phyloP scores from a whole-genome alignment of 2,888 invertebrate genomes.

The Drosophila leonis region DNA sequence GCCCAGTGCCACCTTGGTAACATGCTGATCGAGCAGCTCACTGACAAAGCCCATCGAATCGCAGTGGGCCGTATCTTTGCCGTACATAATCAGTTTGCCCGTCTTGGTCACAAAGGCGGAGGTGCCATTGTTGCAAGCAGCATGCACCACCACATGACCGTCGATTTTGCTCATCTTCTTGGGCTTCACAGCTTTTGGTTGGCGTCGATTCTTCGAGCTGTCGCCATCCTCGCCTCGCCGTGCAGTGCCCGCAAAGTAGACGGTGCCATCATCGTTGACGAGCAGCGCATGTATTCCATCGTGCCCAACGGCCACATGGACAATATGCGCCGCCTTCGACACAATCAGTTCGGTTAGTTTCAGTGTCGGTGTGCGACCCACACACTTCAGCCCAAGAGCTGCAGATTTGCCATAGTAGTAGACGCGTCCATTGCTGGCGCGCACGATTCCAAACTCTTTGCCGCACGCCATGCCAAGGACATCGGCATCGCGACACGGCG shows the following conservation, averaged over 20 bases:
- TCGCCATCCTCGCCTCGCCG: constrained; percentile 98
- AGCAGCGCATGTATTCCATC: constrained; percentile 96
- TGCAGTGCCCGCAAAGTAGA: constrained; percentile 94
- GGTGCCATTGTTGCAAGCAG: constrained; percentile 97
- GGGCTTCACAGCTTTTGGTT: constrained; percentile 95
- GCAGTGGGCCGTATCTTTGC: constrained; percentile 95
- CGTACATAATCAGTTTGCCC: constrained; percentile 96
- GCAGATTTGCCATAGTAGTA: constrained; percentile 95
- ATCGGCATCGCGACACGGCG: constrained; percentile 90
- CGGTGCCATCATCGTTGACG: constrained; percentile 96
- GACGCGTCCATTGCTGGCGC: constrained; percentile 94
- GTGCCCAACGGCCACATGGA: constrained; percentile 95
- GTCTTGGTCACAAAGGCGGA: constrained; percentile 96
- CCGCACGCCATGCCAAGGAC: constrained; percentile 92
- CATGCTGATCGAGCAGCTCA: constrained; percentile 90
- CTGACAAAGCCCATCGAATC: constrained; percentile 91
- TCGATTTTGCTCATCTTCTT: constrained; percentile 97
- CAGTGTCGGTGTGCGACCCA: constrained; percentile 84
- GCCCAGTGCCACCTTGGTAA: constrained; percentile 93
- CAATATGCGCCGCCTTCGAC: constrained; percentile 90
- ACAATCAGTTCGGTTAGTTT: constrained; percentile 87
- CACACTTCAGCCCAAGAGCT: constrained; percentile 92
- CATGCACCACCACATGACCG: constrained; percentile 92
- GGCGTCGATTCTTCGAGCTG: constrained; percentile 91
- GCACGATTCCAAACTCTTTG: constrained; percentile 95